A percentile compares a stretch with the other conserved stretches of the same genome.
phyloP scores from a whole-genome alignment of 2,888 invertebrate species.

The Ochropacha duplaris region DNA sequence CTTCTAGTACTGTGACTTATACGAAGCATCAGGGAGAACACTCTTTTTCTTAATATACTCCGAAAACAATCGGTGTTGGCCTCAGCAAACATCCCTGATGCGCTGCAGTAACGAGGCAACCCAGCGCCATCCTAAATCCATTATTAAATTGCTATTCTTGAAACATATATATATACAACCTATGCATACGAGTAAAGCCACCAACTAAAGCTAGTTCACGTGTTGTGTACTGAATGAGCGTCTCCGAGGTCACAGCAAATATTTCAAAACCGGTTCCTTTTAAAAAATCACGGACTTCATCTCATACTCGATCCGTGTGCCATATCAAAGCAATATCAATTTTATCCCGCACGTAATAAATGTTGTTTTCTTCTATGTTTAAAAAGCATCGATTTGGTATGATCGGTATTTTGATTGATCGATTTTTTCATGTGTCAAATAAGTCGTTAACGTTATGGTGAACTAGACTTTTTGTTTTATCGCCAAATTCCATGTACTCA shows the following conservation, averaged over 20 bases:
- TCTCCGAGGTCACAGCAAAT: slow-evolving; percentile 37
- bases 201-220: slow-evolving; percentile 5
- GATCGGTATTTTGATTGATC: slow-evolving; percentile 7
- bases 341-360: neutral
- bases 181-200: neutral
- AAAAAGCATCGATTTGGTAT: neutral
- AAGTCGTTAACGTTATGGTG: slow-evolving; percentile 3
- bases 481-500: neutral
- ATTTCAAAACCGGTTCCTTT: slow-evolving; percentile 31
- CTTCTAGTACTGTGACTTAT: no score
- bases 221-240: slow-evolving; percentile 26
- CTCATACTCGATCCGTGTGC: neutral
- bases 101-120: no score
- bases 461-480: neutral
- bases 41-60: no score
- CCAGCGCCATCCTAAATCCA: no score
- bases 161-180: neutral
- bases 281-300: slow-evolving; percentile 20
- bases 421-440: slow-evolving; percentile 4
- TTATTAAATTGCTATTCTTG: neutral
- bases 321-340: neutral
- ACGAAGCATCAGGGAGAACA: no score
- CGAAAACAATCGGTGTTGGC: no score
- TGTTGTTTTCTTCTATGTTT: neutral
- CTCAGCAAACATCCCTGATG: no score